These are phyloP conservation scores for Megalops cyprinoides DNA, from an alignment of 2,797 vertebrate genomes.

Conservation along the genomic window DNA sequence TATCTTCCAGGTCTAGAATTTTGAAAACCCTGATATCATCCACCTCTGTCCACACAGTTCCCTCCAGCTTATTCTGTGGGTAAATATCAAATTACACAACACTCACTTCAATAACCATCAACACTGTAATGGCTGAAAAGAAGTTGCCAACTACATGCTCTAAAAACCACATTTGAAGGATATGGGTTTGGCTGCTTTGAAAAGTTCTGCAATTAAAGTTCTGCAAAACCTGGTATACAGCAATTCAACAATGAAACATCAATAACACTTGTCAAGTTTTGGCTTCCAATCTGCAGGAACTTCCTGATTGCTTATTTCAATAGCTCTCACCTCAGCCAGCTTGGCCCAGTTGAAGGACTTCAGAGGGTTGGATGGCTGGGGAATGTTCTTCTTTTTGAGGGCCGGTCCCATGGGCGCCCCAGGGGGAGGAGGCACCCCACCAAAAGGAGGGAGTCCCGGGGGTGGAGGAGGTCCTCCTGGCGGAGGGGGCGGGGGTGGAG, in stretches of 20 bases:
- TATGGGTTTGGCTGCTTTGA: not conserved
- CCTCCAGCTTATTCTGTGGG: conserved; percentile 78
- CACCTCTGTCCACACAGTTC: conserved; percentile 82
- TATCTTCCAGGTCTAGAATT: conserved; percentile 80
- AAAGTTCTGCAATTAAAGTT: conserved; percentile 58
- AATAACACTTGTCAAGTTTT: not conserved
- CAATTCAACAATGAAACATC: not conserved
- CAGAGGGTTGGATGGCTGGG: conserved; percentile 89
- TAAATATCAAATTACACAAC: too few species aligned
- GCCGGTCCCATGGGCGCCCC: conserved; percentile 83
- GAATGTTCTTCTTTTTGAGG: conserved; percentile 92
- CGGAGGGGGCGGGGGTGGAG: conserved; percentile 55
- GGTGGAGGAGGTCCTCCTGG: conserved; percentile 86
- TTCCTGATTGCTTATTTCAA: too few species aligned
- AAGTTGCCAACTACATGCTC: too few species aligned
- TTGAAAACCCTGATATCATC: conserved; percentile 81
- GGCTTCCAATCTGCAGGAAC: not conserved
- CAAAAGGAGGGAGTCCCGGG: conserved; percentile 78
- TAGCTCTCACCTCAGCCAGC: conserved; percentile 85
- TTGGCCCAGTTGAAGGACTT: conserved; percentile 99
- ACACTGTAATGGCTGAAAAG: too few species aligned
- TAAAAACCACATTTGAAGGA: not conserved
- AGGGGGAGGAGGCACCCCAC: conserved; percentile 82
- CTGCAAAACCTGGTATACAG: conserved; percentile 33
- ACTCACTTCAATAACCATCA: too few species aligned